Conservation (phyloP, 1,140 invertebrate genomes). For the Drosophila novamexicana region DNA sequence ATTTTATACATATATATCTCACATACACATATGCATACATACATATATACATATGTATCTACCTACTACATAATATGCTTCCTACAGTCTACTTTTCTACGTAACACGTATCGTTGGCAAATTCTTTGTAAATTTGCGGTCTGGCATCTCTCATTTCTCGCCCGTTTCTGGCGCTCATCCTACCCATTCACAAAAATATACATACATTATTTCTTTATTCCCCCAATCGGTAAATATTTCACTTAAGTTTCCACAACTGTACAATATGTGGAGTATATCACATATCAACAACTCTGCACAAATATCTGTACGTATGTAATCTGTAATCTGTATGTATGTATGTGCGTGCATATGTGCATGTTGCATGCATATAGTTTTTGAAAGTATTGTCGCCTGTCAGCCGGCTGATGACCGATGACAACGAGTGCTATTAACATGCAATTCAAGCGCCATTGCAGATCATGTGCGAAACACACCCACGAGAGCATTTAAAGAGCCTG, state of each 20-base stretch:
- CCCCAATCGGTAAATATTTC: conserved; percentile 16
- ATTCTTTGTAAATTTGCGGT: conserved; percentile 26
- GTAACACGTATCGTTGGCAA: conserved; percentile 13
- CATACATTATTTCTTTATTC: background rate
- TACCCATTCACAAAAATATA: conserved; percentile 21
- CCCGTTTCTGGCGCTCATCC: conserved; percentile 18
- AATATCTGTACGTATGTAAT: background rate
- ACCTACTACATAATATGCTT: conserved; percentile 16
- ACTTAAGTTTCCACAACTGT: conserved; percentile 4
- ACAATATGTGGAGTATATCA: conserved; percentile 10
- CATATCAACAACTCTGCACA: conserved; percentile 21
- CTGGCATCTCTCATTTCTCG: conserved; percentile 36
- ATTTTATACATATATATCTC: background rate
- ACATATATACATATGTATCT: background rate
- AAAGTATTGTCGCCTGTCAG: conserved; percentile 37
- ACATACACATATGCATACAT: background rate
- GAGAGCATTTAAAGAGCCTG: background rate
- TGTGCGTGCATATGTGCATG: background rate
- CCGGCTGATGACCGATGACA: conserved; percentile 38
- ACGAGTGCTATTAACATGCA: conserved; percentile 39
- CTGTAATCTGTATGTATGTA: background rate
- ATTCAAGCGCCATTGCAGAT: conserved; percentile 39
- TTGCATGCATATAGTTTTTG: conserved; percentile 11
- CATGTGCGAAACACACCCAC: conserved; percentile 15
- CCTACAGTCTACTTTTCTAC: conserved; percentile 14